Conservation (phyloP, 1,140 invertebrate genomes). For the Anastatus disparis region DNA sequence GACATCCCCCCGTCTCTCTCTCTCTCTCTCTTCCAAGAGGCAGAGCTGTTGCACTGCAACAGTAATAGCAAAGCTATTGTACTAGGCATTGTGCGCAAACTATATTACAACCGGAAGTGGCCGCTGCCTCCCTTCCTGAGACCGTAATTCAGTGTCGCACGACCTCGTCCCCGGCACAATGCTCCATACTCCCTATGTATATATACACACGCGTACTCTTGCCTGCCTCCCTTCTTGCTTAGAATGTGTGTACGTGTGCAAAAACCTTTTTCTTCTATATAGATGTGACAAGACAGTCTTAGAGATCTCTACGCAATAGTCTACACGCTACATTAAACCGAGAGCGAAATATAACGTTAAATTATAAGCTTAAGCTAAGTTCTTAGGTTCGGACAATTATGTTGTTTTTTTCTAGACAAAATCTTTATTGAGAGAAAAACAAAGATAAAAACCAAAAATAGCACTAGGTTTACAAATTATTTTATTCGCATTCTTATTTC, state of each 20-base stretch:
- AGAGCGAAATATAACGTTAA: too few species aligned
- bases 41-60: constrained; percentile 60
- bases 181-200: neutral
- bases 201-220: constrained; percentile 36
- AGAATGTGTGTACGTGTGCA: neutral
- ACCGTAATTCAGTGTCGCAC: constrained; percentile 65
- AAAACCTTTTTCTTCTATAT: too few species aligned
- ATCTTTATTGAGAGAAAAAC: too few species aligned
- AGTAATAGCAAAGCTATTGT: too few species aligned
- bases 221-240: neutral
- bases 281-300: neutral
- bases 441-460: too few species aligned
- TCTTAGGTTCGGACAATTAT: too few species aligned
- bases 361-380: neutral
- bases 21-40: neutral
- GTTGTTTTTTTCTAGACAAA: too few species aligned
- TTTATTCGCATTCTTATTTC: too few species aligned
- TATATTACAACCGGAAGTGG: constrained; percentile 67
- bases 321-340: constrained; percentile 1
- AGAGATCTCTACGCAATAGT: neutral
- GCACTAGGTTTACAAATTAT: too few species aligned
- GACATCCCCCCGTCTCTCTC: constrained; percentile 26
- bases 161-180: constrained; percentile 55
- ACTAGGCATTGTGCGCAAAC: constrained; percentile 65
- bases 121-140: constrained; percentile 63